Evolutionary conservation across 1,140 invertebrate species (phyloP).

Genomic region (Bactericera cockerelli): DNA sequence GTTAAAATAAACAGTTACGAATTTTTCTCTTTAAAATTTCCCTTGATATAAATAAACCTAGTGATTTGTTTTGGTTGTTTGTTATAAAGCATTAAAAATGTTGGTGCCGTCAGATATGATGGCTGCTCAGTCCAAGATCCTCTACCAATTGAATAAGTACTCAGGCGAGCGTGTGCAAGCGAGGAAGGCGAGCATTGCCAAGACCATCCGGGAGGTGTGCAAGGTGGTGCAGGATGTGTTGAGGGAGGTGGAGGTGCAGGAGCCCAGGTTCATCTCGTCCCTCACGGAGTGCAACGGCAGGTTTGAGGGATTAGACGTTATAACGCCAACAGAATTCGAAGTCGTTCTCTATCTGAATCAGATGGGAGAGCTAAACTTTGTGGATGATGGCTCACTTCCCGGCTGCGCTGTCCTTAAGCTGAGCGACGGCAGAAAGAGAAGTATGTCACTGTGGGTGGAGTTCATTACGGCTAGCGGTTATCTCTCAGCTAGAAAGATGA

Average conservation of each 20-base stretch:
- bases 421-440: slow-evolving; percentile 82
- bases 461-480: slow-evolving; percentile 93
- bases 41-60: too few relatives aligned
- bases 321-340: slow-evolving; percentile 84
- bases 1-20: too few relatives aligned
- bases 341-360: slow-evolving; percentile 93
- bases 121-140: slow-evolving; percentile 67
- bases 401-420: slow-evolving; percentile 87
- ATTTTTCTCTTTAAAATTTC: too few relatives aligned
- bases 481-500: slow-evolving; percentile 79
- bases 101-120: slow-evolving; percentile 71
- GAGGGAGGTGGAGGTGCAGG: slow-evolving; percentile 92
- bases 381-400: slow-evolving; percentile 82
- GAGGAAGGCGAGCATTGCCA: slow-evolving; percentile 63
- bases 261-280: slow-evolving; percentile 86
- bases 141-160: slow-evolving; percentile 90
- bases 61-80: too few relatives aligned
- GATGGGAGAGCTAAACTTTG: slow-evolving; percentile 95
- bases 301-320: slow-evolving; percentile 73
- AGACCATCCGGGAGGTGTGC: slow-evolving; percentile 82
- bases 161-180: slow-evolving; percentile 75
- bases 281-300: slow-evolving; percentile 76
- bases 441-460: slow-evolving; percentile 94
- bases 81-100: slow-evolving; percentile 35
- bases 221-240: slow-evolving; percentile 90